Base-by-base conservation (phyloP, 2,888 invertebrate genomes). In the Linyphia triangularis region DNA sequence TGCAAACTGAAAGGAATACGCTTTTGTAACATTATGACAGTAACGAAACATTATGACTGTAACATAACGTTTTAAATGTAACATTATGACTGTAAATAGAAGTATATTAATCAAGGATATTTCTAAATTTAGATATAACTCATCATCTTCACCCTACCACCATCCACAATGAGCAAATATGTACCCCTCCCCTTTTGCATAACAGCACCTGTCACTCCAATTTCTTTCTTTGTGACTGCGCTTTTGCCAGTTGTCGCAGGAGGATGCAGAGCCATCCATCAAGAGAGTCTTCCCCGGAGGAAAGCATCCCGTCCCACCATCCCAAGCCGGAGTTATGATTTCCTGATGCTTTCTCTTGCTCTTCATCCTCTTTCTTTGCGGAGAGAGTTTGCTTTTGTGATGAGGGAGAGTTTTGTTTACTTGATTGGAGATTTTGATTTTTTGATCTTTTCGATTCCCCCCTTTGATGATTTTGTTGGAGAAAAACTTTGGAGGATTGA, bases 171-270 rank as follows among this genome's bases (percentile, higher is more conserved):
- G n/a, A n/a, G n/a, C n/a, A n/a, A 73, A 43, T 83, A 33, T 65
- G 30, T 73, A 63, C n/a, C 63, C 43, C 61, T 28, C 57, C 72
- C 77, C 67, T 10, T 10, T n/a, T n/a, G n/a, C 57, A 16, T 26
- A 28, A 84, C 59, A 70, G 78, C 77, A 78, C 63, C 63, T 79
- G 85, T 79, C 85, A 79, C 57, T 79, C 37, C 72, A 72, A 72
- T 79, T 72, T 51, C 51, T 26, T 57, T 79, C 65, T 73, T 72
- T 57, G 24, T 26, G 79, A 67, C 5, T 72, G 72, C 72, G 43
- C 79, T 86, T 79, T 86, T 86, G 73, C 85, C 79, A 73, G 73
- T 73, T 86, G 85, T 79, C 85, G 73, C 43, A 22, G 33, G 65
- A 61, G 73, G 79, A 86, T 79, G 72, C 72, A 10, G 30, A 24